Evolutionary conservation across 2,888 invertebrate species (phyloP).

Genomic region (Selenia dentaria): DNA sequence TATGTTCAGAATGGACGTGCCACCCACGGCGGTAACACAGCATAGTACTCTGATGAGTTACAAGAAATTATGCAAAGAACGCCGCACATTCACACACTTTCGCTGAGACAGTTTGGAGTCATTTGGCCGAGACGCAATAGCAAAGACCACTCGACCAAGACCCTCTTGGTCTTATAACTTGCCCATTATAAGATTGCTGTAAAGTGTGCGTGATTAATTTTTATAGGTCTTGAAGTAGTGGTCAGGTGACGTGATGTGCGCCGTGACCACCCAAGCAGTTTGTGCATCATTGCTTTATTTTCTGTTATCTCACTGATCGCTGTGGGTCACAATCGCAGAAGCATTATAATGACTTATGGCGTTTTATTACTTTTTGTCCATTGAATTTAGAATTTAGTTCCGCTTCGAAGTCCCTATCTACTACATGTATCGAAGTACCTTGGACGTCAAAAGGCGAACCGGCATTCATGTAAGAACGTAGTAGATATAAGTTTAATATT

Average conservation of each 20-base stretch:
- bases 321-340: constrained; percentile 44
- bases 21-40: constrained; percentile 66
- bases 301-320: constrained; percentile 70
- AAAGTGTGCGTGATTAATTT: constrained; percentile 6
- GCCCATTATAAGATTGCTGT: constrained; percentile 5
- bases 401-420: not conserved
- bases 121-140: constrained; percentile 44
- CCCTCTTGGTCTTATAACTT: constrained; percentile 35
- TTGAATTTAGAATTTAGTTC: constrained; percentile 18
- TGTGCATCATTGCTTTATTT: constrained; percentile 58
- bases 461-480: too few relatives aligned
- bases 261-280: constrained; percentile 70
- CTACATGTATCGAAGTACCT: too few relatives aligned
- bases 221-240: constrained; percentile 49
- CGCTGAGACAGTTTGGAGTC: constrained; percentile 77
- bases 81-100: constrained; percentile 72
- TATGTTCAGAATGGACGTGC: constrained; percentile 53
- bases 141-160: constrained; percentile 48
- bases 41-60: constrained; percentile 65
- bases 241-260: constrained; percentile 50
- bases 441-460: too few relatives aligned
- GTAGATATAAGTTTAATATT: too few relatives aligned
- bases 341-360: constrained; percentile 42
- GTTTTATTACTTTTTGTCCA: constrained; percentile 20
- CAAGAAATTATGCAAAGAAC: constrained; percentile 72